phyloP scores from a whole-genome alignment of 2,797 vertebrate genomes.

The Etheostoma perlongum region DNA sequence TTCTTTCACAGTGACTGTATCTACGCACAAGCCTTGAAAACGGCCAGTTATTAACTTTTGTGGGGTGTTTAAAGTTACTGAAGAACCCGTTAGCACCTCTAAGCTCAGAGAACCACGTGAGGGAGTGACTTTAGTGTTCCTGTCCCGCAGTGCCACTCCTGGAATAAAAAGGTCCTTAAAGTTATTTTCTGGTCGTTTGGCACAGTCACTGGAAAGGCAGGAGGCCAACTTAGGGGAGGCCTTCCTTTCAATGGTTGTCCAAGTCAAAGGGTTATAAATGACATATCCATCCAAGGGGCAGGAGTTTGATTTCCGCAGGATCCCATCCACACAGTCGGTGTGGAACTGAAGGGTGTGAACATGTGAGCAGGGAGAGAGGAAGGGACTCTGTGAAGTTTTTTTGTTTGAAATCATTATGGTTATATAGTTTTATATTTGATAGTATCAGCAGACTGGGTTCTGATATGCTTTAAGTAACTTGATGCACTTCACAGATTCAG shows the following conservation, averaged over 20 bases:
- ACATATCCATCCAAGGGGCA: conserved; percentile 84
- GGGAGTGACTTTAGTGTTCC: conserved; percentile 8
- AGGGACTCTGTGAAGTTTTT: not conserved
- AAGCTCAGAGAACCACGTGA: conserved; percentile 19
- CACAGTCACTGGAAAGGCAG: conserved; percentile 13
- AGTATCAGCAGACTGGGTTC: not conserved
- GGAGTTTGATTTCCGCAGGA: conserved; percentile 76
- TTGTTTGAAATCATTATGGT: conserved; percentile 4
- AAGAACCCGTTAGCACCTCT: conserved; percentile 15
- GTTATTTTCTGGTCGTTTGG: conserved; percentile 44
- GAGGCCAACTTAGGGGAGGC: conserved; percentile 27
- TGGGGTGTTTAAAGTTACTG: conserved; percentile 10
- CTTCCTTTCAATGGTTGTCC: conserved; percentile 52
- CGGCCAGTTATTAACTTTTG: conserved; percentile 46
- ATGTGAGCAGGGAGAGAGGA: not conserved
- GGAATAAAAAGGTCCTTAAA: conserved; percentile 76
- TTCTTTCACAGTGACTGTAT: conserved; percentile 15
- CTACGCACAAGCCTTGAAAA: conserved; percentile 49
- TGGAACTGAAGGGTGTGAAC: conserved; percentile 80
- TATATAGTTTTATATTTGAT: not conserved
- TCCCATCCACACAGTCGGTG: conserved; percentile 79
- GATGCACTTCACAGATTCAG: conserved; percentile 3
- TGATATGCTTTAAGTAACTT: not conserved
- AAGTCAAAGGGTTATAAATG: conserved; percentile 79
- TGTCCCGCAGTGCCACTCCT: conserved; percentile 71